Evolutionary conservation across 1,140 invertebrate genomes (phyloP).

Genomic region (Maniola jurtina): DNA sequence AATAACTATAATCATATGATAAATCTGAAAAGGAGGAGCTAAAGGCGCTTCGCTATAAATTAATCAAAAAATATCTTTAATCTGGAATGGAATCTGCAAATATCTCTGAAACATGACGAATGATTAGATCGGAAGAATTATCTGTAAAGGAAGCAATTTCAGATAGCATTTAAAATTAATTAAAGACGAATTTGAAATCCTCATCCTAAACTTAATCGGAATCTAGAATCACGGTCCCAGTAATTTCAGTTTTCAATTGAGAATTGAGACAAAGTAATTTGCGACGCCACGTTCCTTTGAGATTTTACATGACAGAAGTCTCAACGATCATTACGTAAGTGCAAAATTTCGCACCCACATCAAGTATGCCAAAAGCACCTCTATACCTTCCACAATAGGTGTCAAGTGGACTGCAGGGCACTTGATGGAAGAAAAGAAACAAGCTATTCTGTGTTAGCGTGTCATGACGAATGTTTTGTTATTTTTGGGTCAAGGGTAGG

Average conservation of each 20-base stretch:
- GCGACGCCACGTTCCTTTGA: conserved; percentile 19
- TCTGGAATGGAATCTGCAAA: not conserved
- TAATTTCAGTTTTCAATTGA: conserved; percentile 1
- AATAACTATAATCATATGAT: no score
- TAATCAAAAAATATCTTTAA: no score
- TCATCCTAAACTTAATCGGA: not conserved
- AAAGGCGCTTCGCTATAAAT: no score
- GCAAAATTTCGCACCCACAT: conserved; percentile 19
- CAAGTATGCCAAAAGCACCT: conserved; percentile 28
- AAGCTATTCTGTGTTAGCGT: conserved; percentile 36
- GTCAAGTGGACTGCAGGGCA: conserved; percentile 10
- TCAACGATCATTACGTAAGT: conserved; percentile 23
- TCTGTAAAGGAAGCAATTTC: not conserved
- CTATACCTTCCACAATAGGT: conserved; percentile 28
- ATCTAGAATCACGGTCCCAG: not conserved
- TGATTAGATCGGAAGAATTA: not conserved
- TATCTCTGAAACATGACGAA: not conserved
- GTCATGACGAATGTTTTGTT: conserved; percentile 66
- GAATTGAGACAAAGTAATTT: conserved; percentile 23
- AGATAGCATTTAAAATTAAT: conserved; percentile 2
- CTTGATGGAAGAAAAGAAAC: conserved; percentile 21
- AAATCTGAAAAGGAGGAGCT: no score
- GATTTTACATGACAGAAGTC: conserved; percentile 21
- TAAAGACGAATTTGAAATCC: not conserved
- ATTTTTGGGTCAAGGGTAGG: conserved; percentile 68